A percentile compares a stretch with the other conserved stretches of the same genome.
Evolutionary conservation across 2,113 vertebrate species (phyloP).

Genomic region (Limnothrissa miodon): DNA sequence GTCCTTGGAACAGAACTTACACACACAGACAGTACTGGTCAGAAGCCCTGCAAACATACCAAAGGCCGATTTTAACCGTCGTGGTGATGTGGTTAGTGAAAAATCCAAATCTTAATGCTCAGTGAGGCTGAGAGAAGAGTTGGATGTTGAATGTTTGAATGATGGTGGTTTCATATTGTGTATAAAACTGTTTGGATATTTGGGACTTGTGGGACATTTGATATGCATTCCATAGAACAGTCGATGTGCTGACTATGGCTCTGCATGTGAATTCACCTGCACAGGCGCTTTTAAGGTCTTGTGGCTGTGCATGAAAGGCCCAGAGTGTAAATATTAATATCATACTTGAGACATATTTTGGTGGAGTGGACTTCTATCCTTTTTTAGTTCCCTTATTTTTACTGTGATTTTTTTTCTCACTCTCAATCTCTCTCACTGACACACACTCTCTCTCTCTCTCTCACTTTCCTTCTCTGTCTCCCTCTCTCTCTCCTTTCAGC

Average conservation of each 20-base stretch:
- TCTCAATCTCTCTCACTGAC: neutral
- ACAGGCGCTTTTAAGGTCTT: neutral
- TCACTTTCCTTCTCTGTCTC: neutral
- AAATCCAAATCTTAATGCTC: neutral
- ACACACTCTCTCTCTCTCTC: neutral
- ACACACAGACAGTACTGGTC: neutral
- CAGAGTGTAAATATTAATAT: neutral
- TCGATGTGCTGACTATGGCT: neutral
- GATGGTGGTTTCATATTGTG: neutral
- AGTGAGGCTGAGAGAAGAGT: neutral
- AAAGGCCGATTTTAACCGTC: neutral
- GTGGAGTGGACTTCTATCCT: neutral
- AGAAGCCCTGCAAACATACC: neutral
- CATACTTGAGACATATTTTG: neutral
- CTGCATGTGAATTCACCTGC: neutral
- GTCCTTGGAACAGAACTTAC: too few species aligned
- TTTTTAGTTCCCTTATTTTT: neutral
- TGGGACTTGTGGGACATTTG: neutral
- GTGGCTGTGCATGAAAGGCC: neutral
- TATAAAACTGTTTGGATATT: neutral
- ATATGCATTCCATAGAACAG: neutral
- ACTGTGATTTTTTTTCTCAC: neutral
- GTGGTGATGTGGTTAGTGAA: neutral
- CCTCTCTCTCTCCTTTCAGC: conserved; percentile 8
- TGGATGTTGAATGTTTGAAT: conserved; percentile 10